Conservation (phyloP, 2,113 vertebrate species). For the Actenoides hombroni region DNA sequence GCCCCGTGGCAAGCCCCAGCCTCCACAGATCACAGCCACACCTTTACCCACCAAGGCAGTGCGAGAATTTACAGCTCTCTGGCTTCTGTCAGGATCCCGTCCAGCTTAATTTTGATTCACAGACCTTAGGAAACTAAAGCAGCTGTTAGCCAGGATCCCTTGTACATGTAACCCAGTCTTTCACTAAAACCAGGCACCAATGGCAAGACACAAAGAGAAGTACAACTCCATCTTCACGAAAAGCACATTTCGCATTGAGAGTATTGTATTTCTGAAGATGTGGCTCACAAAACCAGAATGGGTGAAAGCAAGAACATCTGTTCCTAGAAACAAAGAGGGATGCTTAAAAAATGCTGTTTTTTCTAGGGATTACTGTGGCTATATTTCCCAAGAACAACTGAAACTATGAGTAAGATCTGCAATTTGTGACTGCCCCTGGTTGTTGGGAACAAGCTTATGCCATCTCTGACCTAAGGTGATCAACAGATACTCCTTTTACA, state of each 20-base stretch:
- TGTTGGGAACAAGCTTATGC: neutral
- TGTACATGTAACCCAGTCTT: neutral
- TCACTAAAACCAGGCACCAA: neutral
- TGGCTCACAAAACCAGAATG: neutral
- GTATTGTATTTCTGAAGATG: neutral
- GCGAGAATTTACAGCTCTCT: neutral
- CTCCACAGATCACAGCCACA: neutral
- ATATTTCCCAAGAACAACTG: neutral
- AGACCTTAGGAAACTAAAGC: neutral
- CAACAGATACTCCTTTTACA: neutral
- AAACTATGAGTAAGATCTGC: neutral
- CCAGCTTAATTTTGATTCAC: neutral
- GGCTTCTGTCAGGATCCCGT: neutral
- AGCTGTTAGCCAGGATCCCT: neutral
- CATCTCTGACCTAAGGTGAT: neutral
- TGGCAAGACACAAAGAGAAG: neutral
- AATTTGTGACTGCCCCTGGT: neutral
- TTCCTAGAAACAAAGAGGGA: neutral
- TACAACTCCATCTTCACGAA: neutral
- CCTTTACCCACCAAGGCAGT: neutral
- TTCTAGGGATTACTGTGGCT: neutral
- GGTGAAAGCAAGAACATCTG: neutral
- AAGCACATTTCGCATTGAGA: neutral
- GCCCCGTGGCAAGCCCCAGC: neutral
- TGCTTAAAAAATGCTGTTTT: neutral